These are phyloP conservation scores for Piezodorus guildinii DNA, from an alignment of 1,140 invertebrate genomes.

Conservation along the genomic window DNA sequence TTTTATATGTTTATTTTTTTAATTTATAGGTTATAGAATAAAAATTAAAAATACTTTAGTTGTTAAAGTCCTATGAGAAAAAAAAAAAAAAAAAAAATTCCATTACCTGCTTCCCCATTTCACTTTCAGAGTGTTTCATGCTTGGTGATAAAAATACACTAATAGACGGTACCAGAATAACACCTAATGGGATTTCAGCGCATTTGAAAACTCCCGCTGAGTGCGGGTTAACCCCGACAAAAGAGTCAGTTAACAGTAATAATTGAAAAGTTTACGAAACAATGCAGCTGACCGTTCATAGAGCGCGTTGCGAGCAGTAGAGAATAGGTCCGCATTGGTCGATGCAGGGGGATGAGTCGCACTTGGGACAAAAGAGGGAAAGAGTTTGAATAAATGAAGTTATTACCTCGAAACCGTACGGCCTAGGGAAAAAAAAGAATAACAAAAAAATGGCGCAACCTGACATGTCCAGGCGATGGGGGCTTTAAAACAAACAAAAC, in stretches of 20 bases:
- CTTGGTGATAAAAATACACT: no score
- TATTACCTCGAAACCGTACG: slow-evolving; percentile 12
- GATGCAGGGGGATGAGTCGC: background rate
- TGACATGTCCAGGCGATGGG: slow-evolving; percentile 10
- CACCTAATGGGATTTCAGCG: slow-evolving; percentile 1
- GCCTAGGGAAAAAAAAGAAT: slow-evolving; percentile 2
- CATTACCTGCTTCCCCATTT: no score
- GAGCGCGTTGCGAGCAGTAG: background rate
- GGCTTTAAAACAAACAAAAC: slow-evolving; percentile 12
- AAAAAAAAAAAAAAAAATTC: no score
- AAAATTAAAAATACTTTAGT: no score
- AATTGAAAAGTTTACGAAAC: slow-evolving; percentile 14
- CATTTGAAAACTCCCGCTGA: background rate
- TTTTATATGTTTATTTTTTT: no score
- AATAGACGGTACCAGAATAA: no score
- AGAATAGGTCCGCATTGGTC: slow-evolving; percentile 3
- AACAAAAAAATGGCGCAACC: slow-evolving; percentile 1
- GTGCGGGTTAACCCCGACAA: background rate
- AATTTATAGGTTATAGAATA: no score
- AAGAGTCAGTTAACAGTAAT: slow-evolving; percentile 14
- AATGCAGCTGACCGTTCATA: slow-evolving; percentile 2
- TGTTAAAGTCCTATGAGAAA: no score
- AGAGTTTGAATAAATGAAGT: slow-evolving; percentile 16
- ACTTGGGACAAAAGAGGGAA: slow-evolving; percentile 8
- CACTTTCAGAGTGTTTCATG: no score